Percentiles rank a stretch among this genome's conserved stretches.
phyloP scores from a whole-genome alignment of 1,140 invertebrate species.

The Lucilia cuprina region DNA sequence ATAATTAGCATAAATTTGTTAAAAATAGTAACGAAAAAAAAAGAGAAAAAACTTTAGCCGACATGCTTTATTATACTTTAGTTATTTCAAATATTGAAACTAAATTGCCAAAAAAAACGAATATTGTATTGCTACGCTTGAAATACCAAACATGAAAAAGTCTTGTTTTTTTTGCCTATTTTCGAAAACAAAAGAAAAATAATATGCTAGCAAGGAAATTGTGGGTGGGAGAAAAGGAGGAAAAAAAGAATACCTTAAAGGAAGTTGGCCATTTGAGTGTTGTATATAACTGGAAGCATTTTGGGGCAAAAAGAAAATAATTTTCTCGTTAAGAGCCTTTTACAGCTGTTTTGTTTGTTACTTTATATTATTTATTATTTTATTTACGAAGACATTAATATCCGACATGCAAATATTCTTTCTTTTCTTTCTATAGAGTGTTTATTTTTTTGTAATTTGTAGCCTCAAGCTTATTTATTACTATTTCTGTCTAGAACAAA shows the following conservation, averaged over 20 bases:
- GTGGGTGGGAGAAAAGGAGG: too few relatives aligned
- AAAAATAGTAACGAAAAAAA: not conserved
- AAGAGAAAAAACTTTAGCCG: not conserved
- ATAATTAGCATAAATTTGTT: slow-evolving; percentile 24
- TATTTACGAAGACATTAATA: not conserved
- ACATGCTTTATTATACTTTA: too few relatives aligned
- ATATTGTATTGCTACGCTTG: not conserved
- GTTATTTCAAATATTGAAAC: too few relatives aligned
- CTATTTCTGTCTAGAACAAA: too few relatives aligned
- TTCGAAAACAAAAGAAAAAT: not conserved
- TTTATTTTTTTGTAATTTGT: too few relatives aligned
- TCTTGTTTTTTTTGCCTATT: too few relatives aligned
- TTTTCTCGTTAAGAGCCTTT: too few relatives aligned
- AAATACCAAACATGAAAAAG: too few relatives aligned
- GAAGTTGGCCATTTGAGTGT: not conserved
- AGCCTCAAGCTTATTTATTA: too few relatives aligned
- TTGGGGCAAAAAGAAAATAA: not conserved
- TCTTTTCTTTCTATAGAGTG: too few relatives aligned
- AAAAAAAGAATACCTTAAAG: not conserved
- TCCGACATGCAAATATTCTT: not conserved
- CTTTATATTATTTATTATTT: not conserved
- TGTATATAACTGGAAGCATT: not conserved
- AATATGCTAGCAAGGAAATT: too few relatives aligned
- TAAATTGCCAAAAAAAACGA: not conserved
- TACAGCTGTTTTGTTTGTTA: not conserved